Evolutionary conservation across 2,797 vertebrate genomes (phyloP).

Genomic region (Alfaro cultratus): DNA sequence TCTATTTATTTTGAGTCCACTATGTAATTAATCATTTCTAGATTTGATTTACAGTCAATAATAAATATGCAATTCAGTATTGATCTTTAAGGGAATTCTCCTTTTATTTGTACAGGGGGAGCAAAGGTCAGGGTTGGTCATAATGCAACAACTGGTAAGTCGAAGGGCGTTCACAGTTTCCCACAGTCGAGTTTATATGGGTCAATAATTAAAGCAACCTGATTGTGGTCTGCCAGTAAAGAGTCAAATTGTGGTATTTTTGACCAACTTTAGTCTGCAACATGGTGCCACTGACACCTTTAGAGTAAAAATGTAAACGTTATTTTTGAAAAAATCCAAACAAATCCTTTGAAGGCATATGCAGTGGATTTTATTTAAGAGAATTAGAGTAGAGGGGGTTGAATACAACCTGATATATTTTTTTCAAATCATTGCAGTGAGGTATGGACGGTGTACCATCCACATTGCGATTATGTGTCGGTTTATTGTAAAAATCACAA

Average conservation of each 20-base stretch:
- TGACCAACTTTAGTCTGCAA: background rate
- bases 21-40: slow-evolving; percentile 38
- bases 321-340: background rate
- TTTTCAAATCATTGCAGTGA: background rate
- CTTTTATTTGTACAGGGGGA: slow-evolving; percentile 50
- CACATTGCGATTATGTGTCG: background rate
- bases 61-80: slow-evolving; percentile 60
- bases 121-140: slow-evolving; percentile 58
- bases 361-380: background rate
- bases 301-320: background rate
- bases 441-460: background rate
- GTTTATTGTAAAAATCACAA: background rate
- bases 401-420: background rate
- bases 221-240: background rate
- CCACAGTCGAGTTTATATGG: slow-evolving; percentile 2
- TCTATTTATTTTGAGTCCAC: slow-evolving; percentile 42
- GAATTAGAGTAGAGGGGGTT: background rate
- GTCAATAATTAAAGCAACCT: background rate
- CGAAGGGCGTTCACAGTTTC: slow-evolving; percentile 8
- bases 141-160: slow-evolving; percentile 23
- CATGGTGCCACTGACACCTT: background rate
- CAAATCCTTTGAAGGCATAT: background rate
- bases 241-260: background rate
- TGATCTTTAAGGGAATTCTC: slow-evolving; percentile 59
- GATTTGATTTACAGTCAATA: slow-evolving; percentile 51